These are phyloP conservation scores for Drosophila funebris DNA, from an alignment of 1,140 invertebrate species.

Conservation along the genomic window DNA sequence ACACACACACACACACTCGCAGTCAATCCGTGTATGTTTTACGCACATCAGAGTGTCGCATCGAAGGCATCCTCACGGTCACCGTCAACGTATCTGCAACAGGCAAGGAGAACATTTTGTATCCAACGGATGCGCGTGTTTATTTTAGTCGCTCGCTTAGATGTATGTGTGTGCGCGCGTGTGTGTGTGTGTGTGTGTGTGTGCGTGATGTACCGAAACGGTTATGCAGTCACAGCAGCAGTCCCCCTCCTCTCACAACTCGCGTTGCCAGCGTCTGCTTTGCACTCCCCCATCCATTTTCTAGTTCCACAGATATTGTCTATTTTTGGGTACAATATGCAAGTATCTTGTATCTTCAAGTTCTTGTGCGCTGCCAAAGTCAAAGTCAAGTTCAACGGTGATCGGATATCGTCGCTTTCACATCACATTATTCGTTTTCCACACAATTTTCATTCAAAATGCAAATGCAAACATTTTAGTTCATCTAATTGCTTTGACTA, in stretches of 20 bases:
- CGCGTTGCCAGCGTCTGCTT: background rate
- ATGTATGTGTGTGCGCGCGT: background rate
- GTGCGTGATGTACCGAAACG: conserved; percentile 46
- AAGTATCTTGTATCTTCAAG: conserved; percentile 3
- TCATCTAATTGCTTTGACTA: background rate
- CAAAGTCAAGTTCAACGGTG: conserved; percentile 74
- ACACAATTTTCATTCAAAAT: background rate
- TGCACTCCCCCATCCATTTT: background rate
- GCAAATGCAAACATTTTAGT: background rate
- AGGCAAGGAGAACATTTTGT: conserved; percentile 29
- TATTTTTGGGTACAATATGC: conserved; percentile 22
- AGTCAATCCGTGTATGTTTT: conserved; percentile 1
- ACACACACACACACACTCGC: background rate
- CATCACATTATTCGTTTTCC: background rate
- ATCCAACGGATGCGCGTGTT: conserved; percentile 73
- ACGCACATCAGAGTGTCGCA: conserved; percentile 54
- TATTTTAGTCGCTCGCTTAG: conserved; percentile 63
- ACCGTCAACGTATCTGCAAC: conserved; percentile 47
- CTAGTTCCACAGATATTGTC: conserved; percentile 35
- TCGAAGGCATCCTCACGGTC: conserved; percentile 66
- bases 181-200: conserved; percentile 12
- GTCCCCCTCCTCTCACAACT: background rate
- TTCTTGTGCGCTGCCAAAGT: conserved; percentile 38
- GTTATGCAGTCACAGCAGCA: conserved; percentile 26
- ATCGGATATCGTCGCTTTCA: conserved; percentile 31